Evolutionary conservation across 2,888 invertebrate species (phyloP).

Genomic region (Orthosia gracilis): DNA sequence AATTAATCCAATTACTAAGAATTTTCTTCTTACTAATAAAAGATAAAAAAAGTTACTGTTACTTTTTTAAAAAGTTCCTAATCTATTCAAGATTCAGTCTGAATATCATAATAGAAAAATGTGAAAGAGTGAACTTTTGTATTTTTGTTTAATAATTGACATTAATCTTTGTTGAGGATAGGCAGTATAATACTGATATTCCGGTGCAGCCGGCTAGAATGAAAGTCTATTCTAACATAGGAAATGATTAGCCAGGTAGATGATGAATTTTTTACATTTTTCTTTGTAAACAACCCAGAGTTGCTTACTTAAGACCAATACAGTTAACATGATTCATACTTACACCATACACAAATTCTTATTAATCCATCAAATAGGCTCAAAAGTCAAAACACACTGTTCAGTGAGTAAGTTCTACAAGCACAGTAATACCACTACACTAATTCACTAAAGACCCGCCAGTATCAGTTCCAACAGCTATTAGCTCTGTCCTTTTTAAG

Average conservation of each 20-base stretch:
- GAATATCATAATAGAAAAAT: neutral
- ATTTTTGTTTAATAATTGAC: neutral
- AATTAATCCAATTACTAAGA: too few species aligned
- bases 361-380: neutral
- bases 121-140: neutral
- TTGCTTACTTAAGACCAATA: neutral
- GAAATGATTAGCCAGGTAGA: too few species aligned
- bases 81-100: too few species aligned
- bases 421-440: slow-evolving; percentile 5
- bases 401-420: neutral
- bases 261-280: too few species aligned
- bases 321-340: slow-evolving; percentile 9
- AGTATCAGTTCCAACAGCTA: neutral
- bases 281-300: neutral
- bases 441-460: neutral
- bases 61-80: too few species aligned
- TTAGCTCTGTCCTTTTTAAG: neutral
- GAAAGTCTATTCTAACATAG: too few species aligned
- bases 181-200: too few species aligned
- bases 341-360: slow-evolving; percentile 10
- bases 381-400: neutral
- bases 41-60: too few species aligned
- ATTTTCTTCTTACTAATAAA: too few species aligned
- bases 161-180: too few species aligned
- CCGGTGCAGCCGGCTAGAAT: too few species aligned